Base-by-base conservation (phyloP, 2,888 invertebrate species). In the Machimus rusticus region DNA sequence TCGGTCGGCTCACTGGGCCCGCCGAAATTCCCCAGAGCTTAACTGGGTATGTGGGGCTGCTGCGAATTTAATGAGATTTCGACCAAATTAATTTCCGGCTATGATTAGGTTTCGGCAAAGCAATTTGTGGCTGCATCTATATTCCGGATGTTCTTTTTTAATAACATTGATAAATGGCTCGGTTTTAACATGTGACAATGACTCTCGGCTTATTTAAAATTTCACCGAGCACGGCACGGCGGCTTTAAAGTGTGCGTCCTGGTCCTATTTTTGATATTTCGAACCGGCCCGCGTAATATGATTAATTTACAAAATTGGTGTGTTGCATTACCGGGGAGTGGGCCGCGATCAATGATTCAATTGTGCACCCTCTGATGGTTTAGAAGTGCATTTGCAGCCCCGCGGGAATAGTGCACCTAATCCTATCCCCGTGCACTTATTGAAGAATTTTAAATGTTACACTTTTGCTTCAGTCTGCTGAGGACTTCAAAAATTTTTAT, bases 11-110 rank as follows among this genome's bases (percentile, higher is more conserved):
- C 81, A 34, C 23, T 19, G n/a, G 74, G 19, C 66, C 84, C 84
- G 34, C 84, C 23, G 31, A 74, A 66, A 39, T 39, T 39, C 84
- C 84, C 84, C 14, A 74, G 66, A 74, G 84, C 84, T 84, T 37
- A 84, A 14, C 74, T 39, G 74, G 66, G 23, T 51, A 57, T 79
- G 34, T 74, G 86, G 82, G 89, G 89, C 89, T 89, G 90, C 90
- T 92, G 91, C 91, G 91, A 92, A 92, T 92, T 92, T 92, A 92
- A 92, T 92, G 92, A 92, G 92, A 92, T 92, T 92, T 91, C 92
- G 92, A 92, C 92, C 92, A 92, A 92, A 92, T 92, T 92, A 92
- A 92, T 92, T 92, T 92, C 92, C 92, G 92, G 92, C 92, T 91
- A 92, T 92, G 92, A 92, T 92, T 92, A 92, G 92, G 92, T 92